Evolutionary conservation across 2,888 invertebrate genomes (phyloP), one percentile per base, ranked within the genome.

Genomic region (Trichogramma dendrolimi): DNA sequence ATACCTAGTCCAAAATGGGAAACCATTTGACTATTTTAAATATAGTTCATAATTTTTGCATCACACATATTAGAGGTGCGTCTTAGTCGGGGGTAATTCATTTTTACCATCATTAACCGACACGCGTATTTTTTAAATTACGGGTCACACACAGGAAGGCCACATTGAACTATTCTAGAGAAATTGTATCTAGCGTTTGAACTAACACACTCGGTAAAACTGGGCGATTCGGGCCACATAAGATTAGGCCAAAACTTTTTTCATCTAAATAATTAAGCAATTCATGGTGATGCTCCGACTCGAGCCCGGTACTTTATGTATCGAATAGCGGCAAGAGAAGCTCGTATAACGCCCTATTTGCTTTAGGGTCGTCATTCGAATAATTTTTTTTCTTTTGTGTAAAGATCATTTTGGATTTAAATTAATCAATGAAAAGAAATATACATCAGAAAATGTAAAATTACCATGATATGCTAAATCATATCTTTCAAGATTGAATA

Each of bases 131-230:
- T 55, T 55, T 55, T 40, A 56, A 27, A 68, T 70, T 69, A 70
- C 68, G 72, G 72, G 71, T 71, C 69, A 71, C 70, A 71, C 72
- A 72, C 68, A 79, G 76, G 76, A 79, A 79, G 79, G 79, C 79
- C 78, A 79, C 79, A 79, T 77, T 78, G 73, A 79, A 74, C 77
- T 78, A 78, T 75, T 75, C 76, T 77, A 77, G 7, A 74, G 68
- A 73, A 74, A 70, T 75, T 68, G 67, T 71, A 71, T 68, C 73
- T 74, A 75, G 72, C 74, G 67, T 69, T 69, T 67, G 67, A 71
- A 72, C 71, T 71, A 72, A 71, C 68, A 71, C 68, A 71, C 62
- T 66, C 60, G 58, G 58, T 67, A 62, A 67, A 68, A 63, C 54
- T 67, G 48, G 55, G 57, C 57, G 62, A 53, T 64, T 43, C 55